Base-by-base conservation (phyloP, 1,140 invertebrate genomes). In the Philaenus spumarius region DNA sequence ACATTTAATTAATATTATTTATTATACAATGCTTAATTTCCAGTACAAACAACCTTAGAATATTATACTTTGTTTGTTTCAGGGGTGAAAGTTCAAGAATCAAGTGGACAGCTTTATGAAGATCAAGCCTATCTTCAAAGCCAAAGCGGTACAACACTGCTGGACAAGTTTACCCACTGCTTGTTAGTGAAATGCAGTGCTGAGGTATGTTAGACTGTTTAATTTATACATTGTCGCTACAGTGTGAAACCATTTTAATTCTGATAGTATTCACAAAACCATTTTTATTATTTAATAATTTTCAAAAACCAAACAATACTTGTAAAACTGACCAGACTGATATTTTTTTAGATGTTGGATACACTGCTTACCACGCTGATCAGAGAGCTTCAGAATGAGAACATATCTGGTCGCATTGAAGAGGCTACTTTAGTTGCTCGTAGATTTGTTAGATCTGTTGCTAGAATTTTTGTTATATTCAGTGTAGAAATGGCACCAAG, bases 151-250 rank as follows among this genome's bases (percentile, higher is more conserved):
- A 95, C 93, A 1, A 93, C 93, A 3, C 76, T 97, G 5, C 76
- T 99, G 2, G 97, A 99, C 71, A 98, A 98, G 76, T 99, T 99
- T 68, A 95, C 94, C 0, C 94, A 98, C 70, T 93, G 87, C 58
- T 79, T 99, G 34, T 82, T 99, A 37, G 91, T 95, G 0, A 97
- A 97, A 73, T 97, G 96, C 72, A 92, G 86, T 56, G 82, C 87
- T 66, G 93, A 95, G 75, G 87, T 87, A 70, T 68, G 23, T 61
- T 22, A n/a, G n/a, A n/a, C n/a, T n/a, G n/a, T 15, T 19, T 15
- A 46, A 46, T 46, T 7, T 15, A n/a, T n/a, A 9, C 43, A 46
- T 60, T 22, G 35, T 37, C 7, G 7, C 35, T 9, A n/a, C n/a
- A 14, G 6, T 7, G 43, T 19, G 6, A 7, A 46, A 19, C n/a